phyloP scores from a whole-genome alignment of 2,113 vertebrate genomes.

The Circaetus cinerascens region DNA sequence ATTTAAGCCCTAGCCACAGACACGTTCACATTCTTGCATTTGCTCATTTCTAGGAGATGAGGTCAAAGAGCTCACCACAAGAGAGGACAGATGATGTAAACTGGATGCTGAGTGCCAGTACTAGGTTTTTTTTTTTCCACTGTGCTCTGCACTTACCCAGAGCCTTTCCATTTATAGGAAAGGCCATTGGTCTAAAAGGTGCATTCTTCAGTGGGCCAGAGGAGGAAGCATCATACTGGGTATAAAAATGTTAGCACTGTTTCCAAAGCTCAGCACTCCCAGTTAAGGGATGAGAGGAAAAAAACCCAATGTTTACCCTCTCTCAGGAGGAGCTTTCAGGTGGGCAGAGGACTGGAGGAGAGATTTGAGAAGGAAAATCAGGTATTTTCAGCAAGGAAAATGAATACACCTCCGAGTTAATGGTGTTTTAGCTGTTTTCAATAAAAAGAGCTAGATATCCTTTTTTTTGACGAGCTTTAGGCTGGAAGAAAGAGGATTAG shows the following conservation, averaged over 20 bases:
- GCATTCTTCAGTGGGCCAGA: not conserved
- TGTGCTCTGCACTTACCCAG: not conserved
- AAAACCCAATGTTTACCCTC: not conserved
- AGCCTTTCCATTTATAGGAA: constrained; percentile 37
- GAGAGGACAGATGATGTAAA: not conserved
- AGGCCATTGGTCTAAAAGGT: not conserved
- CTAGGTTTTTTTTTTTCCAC: not conserved
- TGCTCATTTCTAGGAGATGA: constrained; percentile 37
- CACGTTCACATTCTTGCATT: not conserved
- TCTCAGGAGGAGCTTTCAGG: not conserved
- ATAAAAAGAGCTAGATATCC: not conserved
- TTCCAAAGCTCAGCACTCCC: not conserved
- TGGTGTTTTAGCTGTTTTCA: not conserved
- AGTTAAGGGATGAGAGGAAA: not conserved
- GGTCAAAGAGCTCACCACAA: constrained; percentile 29
- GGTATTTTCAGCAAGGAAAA: not conserved
- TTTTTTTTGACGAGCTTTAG: not conserved
- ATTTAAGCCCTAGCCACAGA: not conserved
- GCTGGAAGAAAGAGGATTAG: not conserved
- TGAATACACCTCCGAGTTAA: not conserved
- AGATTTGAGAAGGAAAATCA: not conserved
- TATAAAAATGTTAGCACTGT: not conserved
- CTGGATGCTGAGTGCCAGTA: not conserved
- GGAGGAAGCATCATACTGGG: not conserved
- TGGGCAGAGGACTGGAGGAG: not conserved